phyloP scores from a whole-genome alignment of 1,140 invertebrate species.

The Mercenaria mercenaria region DNA sequence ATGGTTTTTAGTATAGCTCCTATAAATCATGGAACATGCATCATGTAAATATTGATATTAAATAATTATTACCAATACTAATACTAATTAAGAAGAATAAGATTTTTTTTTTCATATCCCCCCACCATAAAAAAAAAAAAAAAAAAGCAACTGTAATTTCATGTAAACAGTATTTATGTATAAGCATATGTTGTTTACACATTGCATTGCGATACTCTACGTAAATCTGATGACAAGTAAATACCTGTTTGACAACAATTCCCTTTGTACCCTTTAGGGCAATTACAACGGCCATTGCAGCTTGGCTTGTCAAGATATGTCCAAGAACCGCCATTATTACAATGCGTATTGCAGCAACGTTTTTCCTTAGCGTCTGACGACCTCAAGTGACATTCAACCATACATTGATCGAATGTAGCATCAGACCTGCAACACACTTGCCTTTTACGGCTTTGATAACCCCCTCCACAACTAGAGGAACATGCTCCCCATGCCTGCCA shows the following conservation, averaged over 20 bases:
- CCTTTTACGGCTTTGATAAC: neutral
- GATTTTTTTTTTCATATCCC: too few species aligned
- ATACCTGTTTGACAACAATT: slow-evolving; percentile 5
- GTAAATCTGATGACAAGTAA: too few species aligned
- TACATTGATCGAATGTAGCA: neutral
- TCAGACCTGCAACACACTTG: neutral
- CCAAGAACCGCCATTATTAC: neutral
- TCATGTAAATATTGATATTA: too few species aligned
- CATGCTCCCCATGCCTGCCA: neutral
- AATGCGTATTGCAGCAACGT: neutral
- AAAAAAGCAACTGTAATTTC: too few species aligned
- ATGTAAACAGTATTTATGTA: too few species aligned
- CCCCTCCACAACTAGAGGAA: neutral
- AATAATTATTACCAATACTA: too few species aligned
- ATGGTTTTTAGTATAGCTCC: too few species aligned
- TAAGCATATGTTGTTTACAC: too few species aligned
- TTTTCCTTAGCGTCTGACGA: neutral
- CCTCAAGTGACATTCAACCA: neutral
- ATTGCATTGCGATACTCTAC: too few species aligned
- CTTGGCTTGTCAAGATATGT: neutral
- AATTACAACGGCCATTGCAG: neutral
- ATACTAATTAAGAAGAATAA: too few species aligned
- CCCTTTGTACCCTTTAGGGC: neutral
- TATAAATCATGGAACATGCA: too few species aligned
- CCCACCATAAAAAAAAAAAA: too few species aligned